Base-by-base conservation (phyloP, 2,888 invertebrate genomes). In the Polymixis lichenea region DNA sequence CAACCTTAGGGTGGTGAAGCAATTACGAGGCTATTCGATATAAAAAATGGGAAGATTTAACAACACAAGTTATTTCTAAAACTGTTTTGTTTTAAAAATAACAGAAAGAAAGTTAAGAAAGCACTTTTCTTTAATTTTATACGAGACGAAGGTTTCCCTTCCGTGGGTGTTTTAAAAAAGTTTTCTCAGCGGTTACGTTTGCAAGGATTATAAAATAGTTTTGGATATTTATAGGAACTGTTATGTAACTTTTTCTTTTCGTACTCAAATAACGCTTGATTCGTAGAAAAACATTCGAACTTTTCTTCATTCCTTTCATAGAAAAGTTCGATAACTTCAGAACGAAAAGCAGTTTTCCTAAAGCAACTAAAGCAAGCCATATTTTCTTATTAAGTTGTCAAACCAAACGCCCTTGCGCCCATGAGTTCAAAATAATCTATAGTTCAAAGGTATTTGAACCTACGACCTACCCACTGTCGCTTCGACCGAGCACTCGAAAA, bases 401-500 rank as follows among this genome's bases (percentile, higher is more conserved):
- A 66, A 70, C 51, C 58, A 62, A 80, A 85, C 53, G 86, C 69
- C 75, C 78, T 78, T 55, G 56, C 38, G n/a, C 17, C 38, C 60
- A 66, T 80, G 64, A 71, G 70, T 82, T 78, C 70, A 61, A 74
- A 62, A 60, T 73, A 84, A 73, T 56, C 61, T 68, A 67, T 66
- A 78, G 68, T 75, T 84, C 75, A 86, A 82, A 84, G 75, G 86
- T 71, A 60, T 46, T 60, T 86, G 86, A 85, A 78, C 84, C 51
- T 61, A 25, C n/a, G 74, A 85, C 83, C 72, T 67, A 71, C 11
- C 19, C 46, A 22, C 46, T 66, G 66, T 67, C 61, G 13, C 43
- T 49, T 66, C 55, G 72, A 67, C 62, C 69, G 58, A 76, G 65
- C 38, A 43, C 38, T n/a, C 6, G 53, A n/a, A 56, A 66, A 70